Percentiles rank a stretch among this genome's conserved stretches.
These are phyloP conservation scores for Regulus satrapa DNA, from an alignment of 2,113 vertebrate genomes.

Conservation along the genomic window DNA sequence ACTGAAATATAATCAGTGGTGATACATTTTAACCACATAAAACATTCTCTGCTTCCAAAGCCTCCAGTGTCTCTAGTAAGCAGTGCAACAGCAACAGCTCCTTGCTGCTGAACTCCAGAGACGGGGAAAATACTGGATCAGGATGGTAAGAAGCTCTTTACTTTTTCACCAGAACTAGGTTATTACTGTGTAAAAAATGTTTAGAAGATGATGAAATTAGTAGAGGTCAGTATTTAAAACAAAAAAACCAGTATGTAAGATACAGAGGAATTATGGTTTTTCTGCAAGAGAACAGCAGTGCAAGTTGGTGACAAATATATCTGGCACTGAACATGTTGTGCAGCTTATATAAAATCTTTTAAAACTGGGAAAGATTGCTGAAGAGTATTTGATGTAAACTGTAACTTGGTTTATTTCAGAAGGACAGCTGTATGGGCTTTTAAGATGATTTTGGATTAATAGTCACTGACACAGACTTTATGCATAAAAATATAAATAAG, in stretches of 20 bases:
- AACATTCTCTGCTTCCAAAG: conserved; percentile 62
- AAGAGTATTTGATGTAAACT: neutral
- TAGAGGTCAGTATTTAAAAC: neutral
- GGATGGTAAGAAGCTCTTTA: conserved; percentile 74
- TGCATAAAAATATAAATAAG: neutral
- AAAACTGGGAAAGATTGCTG: neutral
- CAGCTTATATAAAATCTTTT: conserved; percentile 44
- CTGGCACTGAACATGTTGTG: conserved; percentile 21
- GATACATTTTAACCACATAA: conserved; percentile 68
- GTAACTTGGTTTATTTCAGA: neutral
- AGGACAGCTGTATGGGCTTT: neutral
- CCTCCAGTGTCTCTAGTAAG: conserved; percentile 58
- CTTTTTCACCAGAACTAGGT: conserved; percentile 11
- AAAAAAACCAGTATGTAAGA: neutral
- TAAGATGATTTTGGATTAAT: neutral
- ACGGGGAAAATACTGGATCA: conserved; percentile 22
- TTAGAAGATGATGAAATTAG: neutral
- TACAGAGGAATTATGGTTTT: neutral
- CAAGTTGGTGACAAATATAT: conserved; percentile 47
- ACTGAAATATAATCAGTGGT: conserved; percentile 71
- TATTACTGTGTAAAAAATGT: neutral
- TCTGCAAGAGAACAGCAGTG: neutral
- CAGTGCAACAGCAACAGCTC: conserved; percentile 62
- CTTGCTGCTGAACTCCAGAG: conserved; percentile 52
- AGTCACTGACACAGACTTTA: neutral